phyloP scores from a whole-genome alignment of 2,797 vertebrate genomes.

The Chrysolophus pictus region DNA sequence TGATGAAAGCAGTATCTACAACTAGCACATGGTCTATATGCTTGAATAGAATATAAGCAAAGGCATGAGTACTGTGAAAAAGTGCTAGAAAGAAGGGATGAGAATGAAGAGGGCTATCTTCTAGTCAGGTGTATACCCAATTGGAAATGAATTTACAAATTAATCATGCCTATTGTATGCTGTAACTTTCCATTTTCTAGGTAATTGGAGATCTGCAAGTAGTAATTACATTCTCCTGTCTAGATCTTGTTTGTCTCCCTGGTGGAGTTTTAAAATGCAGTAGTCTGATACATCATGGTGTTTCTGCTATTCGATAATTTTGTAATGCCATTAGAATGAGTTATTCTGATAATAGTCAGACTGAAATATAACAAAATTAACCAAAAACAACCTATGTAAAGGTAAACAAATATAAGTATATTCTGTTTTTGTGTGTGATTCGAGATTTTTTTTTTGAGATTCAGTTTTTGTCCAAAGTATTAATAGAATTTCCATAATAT shows the following conservation, averaged over 20 bases:
- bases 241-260: not conserved
- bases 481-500: not conserved
- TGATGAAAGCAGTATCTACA: not conserved
- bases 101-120: not conserved
- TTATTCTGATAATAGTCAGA: not conserved
- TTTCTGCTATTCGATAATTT: not conserved
- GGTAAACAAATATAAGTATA: not conserved
- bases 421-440: not conserved
- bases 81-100: not conserved
- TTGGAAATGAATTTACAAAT: not conserved
- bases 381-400: not conserved
- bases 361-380: not conserved
- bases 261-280: not conserved
- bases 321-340: not conserved
- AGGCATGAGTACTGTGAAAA: not conserved
- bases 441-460: not conserved
- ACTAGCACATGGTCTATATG: not conserved
- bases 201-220: not conserved
- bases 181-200: not conserved
- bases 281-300: not conserved
- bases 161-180: not conserved
- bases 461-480: not conserved
- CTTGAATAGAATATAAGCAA: not conserved
- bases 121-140: not conserved
- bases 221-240: not conserved